Base-by-base conservation (phyloP, 2,888 invertebrate species). In the Tetropium fuscum region DNA sequence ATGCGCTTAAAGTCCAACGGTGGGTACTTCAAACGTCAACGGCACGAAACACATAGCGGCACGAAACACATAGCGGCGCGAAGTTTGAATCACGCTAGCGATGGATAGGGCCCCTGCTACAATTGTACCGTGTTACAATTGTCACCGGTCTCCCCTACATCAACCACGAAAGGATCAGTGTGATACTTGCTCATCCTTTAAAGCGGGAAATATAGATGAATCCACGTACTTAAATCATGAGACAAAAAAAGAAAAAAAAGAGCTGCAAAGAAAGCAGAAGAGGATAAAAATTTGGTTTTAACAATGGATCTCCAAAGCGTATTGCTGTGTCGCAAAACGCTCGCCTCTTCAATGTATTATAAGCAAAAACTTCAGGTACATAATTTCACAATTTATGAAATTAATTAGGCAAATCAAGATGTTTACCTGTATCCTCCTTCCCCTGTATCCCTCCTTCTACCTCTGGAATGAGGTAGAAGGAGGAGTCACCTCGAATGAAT, bases 291-390 rank as follows among this genome's bases (percentile, higher is more conserved):
- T 13, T 8, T 45, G 8, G 59, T 49, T 5, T 16, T 58, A 6
- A 63, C 57, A 6, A 60, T 65, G 58, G 58, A 65, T 34, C 13
- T 60, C 16, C 65, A 65, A 41, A 58, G 60, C 30, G 54, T 60
- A 7, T 20, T 65, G 11, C 25, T 63, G 7, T 49, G 47, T 16
- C 60, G 63, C n/a, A 58, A 59, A 25, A 16, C 32, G 25, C 7
- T 43, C 20, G 58, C 55, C 19, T 63, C 60, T 7, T 19, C 43
- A n/a, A 34, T 53, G 41, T 65, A 58, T 51, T 56, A 68, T 30
- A 60, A 64, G 48, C 49, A 58, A 10, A 53, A 63, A 41, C 47
- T 68, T 43, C 53, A 58, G 38, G 53, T 53, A 8, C 57, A 64
- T 13, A 59, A 63, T 51, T 55, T 64, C 32, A 58, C 60, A 7